A percentile compares a stretch with the other conserved stretches of the same genome.
These are phyloP conservation scores for Pachyseris speciosa DNA, from an alignment of 64 coral and sea anemone genomes.

Conservation along the genomic window DNA sequence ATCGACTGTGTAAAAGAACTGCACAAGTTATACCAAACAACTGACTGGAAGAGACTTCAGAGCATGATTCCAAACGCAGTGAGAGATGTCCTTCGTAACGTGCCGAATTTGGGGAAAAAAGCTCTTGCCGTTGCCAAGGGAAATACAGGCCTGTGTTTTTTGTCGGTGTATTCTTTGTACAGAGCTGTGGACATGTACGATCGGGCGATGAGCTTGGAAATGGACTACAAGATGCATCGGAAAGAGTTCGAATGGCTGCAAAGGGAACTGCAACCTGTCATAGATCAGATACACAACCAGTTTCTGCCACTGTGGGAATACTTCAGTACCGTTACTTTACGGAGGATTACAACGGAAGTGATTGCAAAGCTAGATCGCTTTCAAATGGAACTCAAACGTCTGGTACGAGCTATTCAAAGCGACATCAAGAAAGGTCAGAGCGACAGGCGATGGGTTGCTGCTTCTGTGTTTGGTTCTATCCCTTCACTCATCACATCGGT, in stretches of 20 bases:
- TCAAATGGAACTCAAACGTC: not conserved
- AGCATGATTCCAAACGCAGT: not conserved
- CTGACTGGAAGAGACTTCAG: not conserved
- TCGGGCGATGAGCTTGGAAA: not conserved
- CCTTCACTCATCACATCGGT: not conserved
- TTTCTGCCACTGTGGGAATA: not conserved
- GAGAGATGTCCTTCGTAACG: not conserved
- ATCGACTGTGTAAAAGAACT: not conserved
- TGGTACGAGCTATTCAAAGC: not conserved
- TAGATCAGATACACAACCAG: not conserved
- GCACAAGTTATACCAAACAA: not conserved
- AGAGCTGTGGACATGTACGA: not conserved
- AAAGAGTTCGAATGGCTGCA: slow-evolving; percentile 12
- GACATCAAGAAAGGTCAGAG: not conserved
- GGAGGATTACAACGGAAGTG: not conserved
- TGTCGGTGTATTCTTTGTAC: not conserved
- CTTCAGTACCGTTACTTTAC: not conserved
- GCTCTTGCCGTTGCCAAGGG: not conserved
- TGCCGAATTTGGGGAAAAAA: not conserved
- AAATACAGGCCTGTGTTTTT: not conserved
- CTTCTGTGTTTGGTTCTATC: not conserved
- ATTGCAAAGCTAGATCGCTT: not conserved
- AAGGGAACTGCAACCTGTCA: not conserved
- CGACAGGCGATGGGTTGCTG: not conserved
- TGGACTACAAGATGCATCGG: not conserved